Evolutionary conservation across 2,113 vertebrate species (phyloP).

Genomic region (Oryctolagus cuniculus): mOryCun1.1 NC_091435.1:108346001-108346500

Average conservation of each 20-base stretch:
- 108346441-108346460: neutral
- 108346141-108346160: neutral
- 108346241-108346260: neutral
- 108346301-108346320: conserved; percentile 18
- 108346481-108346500: neutral
- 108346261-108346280: neutral
- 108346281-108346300: neutral
- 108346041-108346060: no score
- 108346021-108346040: no score
- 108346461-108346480: neutral
- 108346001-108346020: no score
- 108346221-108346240: neutral
- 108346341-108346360: neutral
- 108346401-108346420: neutral
- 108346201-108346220: neutral
- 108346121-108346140: neutral
- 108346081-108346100: neutral
- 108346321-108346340: conserved; percentile 27
- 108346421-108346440: neutral
- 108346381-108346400: neutral
- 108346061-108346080: no score
- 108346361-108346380: neutral
- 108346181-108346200: neutral
- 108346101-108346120: neutral
- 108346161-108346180: neutral